Evolutionary conservation across 2,113 vertebrate species (phyloP), one percentile per base, ranked within the genome.

Genomic region (Anseranas semipalmata): DNA sequence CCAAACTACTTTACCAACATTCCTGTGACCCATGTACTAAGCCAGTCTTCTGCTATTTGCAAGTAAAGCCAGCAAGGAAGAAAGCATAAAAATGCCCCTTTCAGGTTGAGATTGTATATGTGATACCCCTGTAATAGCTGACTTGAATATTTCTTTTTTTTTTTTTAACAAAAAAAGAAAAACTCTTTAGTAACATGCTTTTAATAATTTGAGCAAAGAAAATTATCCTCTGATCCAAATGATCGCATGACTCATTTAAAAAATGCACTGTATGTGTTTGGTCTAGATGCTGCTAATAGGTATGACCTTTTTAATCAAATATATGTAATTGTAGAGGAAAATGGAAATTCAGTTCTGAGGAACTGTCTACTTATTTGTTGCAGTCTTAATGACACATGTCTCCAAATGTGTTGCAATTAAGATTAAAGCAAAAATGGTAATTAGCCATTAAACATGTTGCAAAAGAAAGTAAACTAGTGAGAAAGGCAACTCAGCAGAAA

Each of bases 371-470:
- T 97, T 97, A 84, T 85, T 86, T 96, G 62, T 59, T 94, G 63
- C 70, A 94, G n/a, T 27, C 75, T 94, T 97, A 97, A 97, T 95
- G 95, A 89, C 77, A 96, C 32, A 70, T 43, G 41, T 90, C 80
- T 87, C 84, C 95, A 94, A 97, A 97, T 96, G 71, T 96, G 82
- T 92, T 95, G 67, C 79, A 97, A 94, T 97, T 97, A 97, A 93
- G 67, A 97, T 97, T 90, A 95, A 96, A 97, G 37, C 21, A 96
- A 89, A 97, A 97, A 87, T 92, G 72, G 65, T 97, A 97, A 97
- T 98, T 96, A 95, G 65, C 77, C 93, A 97, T 96, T 97, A 98
- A 97, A 95, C 33, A 86, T 90, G 76, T 95, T 97, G 50, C 82
- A 90, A 95, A 96, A 95, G 50, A 95, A 97, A 96, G 89, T 90